Percentiles rank a stretch among this genome's conserved stretches.
Evolutionary conservation across 2,888 invertebrate genomes (phyloP).

Genomic region (Ophion ventricosus): DNA sequence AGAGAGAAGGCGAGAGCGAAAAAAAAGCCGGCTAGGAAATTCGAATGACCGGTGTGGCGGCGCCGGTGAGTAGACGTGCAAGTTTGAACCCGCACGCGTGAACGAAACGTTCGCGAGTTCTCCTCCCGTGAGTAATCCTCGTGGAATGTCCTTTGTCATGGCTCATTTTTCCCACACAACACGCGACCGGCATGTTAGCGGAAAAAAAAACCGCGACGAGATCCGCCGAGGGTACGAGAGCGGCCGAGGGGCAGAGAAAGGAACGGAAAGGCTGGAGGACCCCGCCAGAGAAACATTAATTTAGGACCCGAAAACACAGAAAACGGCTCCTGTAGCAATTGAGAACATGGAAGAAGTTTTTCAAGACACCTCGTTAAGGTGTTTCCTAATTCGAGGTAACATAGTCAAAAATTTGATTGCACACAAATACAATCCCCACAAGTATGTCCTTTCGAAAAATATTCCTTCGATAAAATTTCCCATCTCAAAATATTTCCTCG

Average conservation of each 20-base stretch:
- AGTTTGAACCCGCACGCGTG: slow-evolving; percentile 59
- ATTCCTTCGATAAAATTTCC: too few relatives aligned
- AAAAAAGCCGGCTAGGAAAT: slow-evolving; percentile 60
- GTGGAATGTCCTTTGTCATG: slow-evolving; percentile 73
- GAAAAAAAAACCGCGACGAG: slow-evolving; percentile 41
- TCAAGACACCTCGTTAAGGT: slow-evolving; percentile 44
- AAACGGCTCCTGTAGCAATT: background rate
- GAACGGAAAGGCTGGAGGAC: slow-evolving; percentile 9
- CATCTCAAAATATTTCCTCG: too few relatives aligned
- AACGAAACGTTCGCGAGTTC: slow-evolving; percentile 58
- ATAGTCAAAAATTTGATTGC: background rate
- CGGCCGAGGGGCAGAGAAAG: background rate
- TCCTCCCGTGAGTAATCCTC: slow-evolving; percentile 70
- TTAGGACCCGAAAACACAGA: slow-evolving; percentile 20
- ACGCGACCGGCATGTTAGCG: slow-evolving; percentile 22
- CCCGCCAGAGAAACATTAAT: background rate
- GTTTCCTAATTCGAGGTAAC: slow-evolving; percentile 53
- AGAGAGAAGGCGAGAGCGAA: background rate
- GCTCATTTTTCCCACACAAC: slow-evolving; percentile 60
- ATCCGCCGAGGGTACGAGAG: slow-evolving; percentile 27
- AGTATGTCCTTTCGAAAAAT: too few relatives aligned
- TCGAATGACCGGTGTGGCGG: slow-evolving; percentile 43
- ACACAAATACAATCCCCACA: too few relatives aligned
- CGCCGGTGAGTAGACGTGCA: slow-evolving; percentile 47
- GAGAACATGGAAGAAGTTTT: slow-evolving; percentile 33